phyloP scores from a whole-genome alignment of 2,797 vertebrate genomes.

The Microctenopoma steveboyesi region DNA sequence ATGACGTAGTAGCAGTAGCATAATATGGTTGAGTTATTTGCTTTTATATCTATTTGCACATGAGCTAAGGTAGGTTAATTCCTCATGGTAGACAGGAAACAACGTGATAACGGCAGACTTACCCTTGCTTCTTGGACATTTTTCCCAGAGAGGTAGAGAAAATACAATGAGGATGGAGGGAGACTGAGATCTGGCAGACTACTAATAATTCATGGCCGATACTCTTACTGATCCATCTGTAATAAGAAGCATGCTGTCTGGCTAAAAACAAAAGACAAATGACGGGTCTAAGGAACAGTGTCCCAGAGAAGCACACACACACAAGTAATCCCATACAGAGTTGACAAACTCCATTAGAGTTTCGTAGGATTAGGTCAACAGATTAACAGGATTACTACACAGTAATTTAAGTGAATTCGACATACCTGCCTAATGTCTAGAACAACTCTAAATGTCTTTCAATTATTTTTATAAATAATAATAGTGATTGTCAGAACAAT shows the following conservation, averaged over 20 bases:
- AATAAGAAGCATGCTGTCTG: conserved; percentile 3
- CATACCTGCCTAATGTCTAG: conserved; percentile 6
- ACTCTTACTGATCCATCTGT: conserved; percentile 1
- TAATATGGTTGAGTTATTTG: no score
- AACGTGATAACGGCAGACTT: conserved; percentile 21
- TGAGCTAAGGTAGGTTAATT: background rate
- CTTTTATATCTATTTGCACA: background rate
- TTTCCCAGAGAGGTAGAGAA: conserved; percentile 30
- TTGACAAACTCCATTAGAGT: conserved; percentile 72
- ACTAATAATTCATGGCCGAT: background rate
- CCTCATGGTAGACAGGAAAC: background rate
- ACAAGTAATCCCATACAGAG: conserved; percentile 56
- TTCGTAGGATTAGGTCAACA: conserved; percentile 66
- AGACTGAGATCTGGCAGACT: background rate
- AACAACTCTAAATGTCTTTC: conserved; percentile 9
- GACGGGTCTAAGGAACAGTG: conserved; percentile 5
- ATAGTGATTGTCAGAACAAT: background rate
- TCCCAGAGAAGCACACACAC: conserved; percentile 20
- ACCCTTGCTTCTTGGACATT: conserved; percentile 72
- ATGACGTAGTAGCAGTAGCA: background rate
- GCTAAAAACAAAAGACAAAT: conserved; percentile 33
- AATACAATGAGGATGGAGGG: background rate
- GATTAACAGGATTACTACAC: conserved; percentile 70
- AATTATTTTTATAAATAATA: background rate
- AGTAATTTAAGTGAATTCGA: conserved; percentile 57